phyloP scores from a whole-genome alignment of 2,113 vertebrate genomes.

The Peromyscus californicus region DNA sequence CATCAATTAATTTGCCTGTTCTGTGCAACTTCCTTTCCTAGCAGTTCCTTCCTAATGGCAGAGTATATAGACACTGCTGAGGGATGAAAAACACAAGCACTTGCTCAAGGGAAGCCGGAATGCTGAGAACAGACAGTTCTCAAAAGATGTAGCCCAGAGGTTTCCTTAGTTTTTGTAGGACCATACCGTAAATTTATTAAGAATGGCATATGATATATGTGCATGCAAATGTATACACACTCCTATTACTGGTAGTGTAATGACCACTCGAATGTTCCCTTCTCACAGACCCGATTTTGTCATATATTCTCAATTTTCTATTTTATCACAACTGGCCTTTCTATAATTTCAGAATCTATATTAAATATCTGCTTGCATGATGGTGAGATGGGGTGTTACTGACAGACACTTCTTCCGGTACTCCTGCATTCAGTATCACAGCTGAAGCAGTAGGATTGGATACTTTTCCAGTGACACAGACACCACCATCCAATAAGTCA shows the following conservation, averaged over 20 bases:
- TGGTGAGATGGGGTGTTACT: neutral
- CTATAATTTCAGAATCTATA: neutral
- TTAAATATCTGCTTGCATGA: neutral
- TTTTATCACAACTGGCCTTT: neutral
- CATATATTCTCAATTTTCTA: neutral
- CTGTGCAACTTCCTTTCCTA: neutral
- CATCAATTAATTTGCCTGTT: neutral
- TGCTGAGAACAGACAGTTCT: neutral
- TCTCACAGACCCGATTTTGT: neutral
- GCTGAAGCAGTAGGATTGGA: neutral
- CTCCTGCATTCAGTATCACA: neutral
- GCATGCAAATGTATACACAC: neutral
- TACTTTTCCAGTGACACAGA: neutral
- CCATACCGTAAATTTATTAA: neutral
- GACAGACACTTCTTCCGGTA: rapidly evolving
- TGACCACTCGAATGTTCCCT: neutral
- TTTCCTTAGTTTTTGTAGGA: neutral
- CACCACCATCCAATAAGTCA: neutral
- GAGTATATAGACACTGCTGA: neutral
- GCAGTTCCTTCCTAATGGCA: neutral
- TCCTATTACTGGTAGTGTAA: neutral
- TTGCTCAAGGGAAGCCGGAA: neutral
- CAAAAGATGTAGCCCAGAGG: neutral
- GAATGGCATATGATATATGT: neutral
- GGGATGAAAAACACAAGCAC: neutral